Base-by-base conservation (phyloP, 2,113 vertebrate species). In the Oryzias woworae region DNA sequence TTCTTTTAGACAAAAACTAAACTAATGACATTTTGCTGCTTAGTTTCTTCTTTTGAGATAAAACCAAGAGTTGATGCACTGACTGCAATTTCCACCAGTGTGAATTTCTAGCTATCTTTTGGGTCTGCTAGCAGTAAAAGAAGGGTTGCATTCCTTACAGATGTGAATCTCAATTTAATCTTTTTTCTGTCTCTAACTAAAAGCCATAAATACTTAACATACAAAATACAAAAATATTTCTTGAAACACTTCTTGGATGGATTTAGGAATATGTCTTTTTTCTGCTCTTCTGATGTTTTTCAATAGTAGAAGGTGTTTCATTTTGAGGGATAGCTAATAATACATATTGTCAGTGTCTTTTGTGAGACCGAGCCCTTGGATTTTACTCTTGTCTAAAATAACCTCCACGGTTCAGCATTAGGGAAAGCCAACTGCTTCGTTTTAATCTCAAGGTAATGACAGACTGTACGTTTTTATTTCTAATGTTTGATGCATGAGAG, bases 291-390 rank as follows among this genome's bases (percentile, higher is more conserved):
- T 85, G 81, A 87, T 81, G 78, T 85, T 68, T 5, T 47, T 47
- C 45, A 16, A 7, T 47, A 3, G 16, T 5, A 47, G 8, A 84
- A 91, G 87, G 88, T 90, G 91, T 91, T 91, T 91, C 89, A 89
- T 90, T 88, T 90, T 66, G 79, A 66, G 53, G 56, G 63, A 59
- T 71, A 62, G 73, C 71, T 87, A 88, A 90, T 90, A 87, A 85
- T 87, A 76, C 85, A 85, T 62, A 81, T 80, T 78, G 77, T 83
- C 75, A 82, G 77, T 84, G 83, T 86, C 78, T 74, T 83, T 79
- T 50, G 26, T 44, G 15, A 71, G 72, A 55, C 56, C 64, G 66
- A 73, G 77, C 22, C 12, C 14, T 58, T 71, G 58, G 55, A 66
- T 80, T 79, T 73, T 41, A 72, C 79, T 81, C 63, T 28, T 51